Conservation (phyloP, 2,888 invertebrate species). For the Papilio elwesi region DNA sequence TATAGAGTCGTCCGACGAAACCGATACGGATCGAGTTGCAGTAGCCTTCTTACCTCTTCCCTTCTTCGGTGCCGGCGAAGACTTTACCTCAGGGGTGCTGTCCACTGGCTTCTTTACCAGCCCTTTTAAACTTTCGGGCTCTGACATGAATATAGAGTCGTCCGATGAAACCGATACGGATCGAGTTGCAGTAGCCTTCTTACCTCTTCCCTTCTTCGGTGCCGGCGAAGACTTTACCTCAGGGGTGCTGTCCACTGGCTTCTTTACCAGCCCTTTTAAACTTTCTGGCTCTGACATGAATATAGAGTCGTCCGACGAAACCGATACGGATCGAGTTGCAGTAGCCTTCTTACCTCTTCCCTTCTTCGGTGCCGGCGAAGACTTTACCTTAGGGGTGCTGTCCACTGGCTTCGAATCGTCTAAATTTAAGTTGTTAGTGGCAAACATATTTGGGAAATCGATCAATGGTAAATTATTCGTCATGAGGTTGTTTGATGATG, state of each 20-base stretch:
- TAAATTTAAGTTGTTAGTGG: constrained; percentile 56
- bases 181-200: too few relatives aligned
- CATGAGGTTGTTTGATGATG: constrained; percentile 58
- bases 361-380: neutral
- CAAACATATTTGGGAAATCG: constrained; percentile 65
- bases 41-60: neutral
- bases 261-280: neutral
- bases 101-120: neutral
- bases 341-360: too few relatives aligned
- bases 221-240: neutral
- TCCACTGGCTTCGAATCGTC: constrained; percentile 56
- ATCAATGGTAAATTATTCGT: constrained; percentile 54
- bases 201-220: neutral
- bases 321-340: too few relatives aligned
- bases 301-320: too few relatives aligned
- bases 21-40: too few relatives aligned
- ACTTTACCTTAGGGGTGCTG: constrained; percentile 33
- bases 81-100: too few relatives aligned
- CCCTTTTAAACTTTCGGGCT: too few relatives aligned
- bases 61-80: neutral
- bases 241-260: too few relatives aligned
- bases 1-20: too few relatives aligned
- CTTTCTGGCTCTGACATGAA: too few relatives aligned
- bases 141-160: too few relatives aligned
- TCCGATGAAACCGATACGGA: too few relatives aligned